Evolutionary conservation across 2,888 invertebrate genomes (phyloP).

Genomic region (Rotaria sp.): DNA sequence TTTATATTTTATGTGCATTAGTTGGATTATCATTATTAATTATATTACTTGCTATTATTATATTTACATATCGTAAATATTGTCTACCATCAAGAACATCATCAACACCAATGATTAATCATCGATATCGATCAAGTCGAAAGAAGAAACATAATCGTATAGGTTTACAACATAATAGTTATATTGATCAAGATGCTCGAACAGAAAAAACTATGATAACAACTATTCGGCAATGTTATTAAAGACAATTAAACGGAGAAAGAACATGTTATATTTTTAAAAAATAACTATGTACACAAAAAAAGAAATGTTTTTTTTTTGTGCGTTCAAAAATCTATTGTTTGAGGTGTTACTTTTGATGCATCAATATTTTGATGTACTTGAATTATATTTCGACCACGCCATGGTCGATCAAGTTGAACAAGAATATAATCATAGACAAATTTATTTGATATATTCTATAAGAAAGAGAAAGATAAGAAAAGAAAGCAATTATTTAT

Average conservation of each 20-base stretch:
- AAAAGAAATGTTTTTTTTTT: background rate
- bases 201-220: background rate
- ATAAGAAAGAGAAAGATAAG: background rate
- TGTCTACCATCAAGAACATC: background rate
- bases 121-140: background rate
- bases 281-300: background rate
- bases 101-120: background rate
- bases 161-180: background rate
- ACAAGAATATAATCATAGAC: slow-evolving; percentile 26
- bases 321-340: background rate
- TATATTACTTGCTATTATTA: background rate
- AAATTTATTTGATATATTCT: slow-evolving; percentile 11
- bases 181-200: background rate
- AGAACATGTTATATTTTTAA: background rate
- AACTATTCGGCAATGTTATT: background rate
- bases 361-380: background rate
- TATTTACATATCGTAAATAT: background rate
- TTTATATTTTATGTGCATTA: background rate
- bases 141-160: background rate
- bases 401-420: slow-evolving; percentile 23
- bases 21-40: background rate
- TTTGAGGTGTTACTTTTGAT: background rate
- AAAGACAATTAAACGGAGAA: background rate
- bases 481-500: too few relatives aligned
- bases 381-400: background rate